These are phyloP conservation scores for Centropristis striata DNA, from an alignment of 2,113 vertebrate genomes.

Conservation along the genomic window DNA sequence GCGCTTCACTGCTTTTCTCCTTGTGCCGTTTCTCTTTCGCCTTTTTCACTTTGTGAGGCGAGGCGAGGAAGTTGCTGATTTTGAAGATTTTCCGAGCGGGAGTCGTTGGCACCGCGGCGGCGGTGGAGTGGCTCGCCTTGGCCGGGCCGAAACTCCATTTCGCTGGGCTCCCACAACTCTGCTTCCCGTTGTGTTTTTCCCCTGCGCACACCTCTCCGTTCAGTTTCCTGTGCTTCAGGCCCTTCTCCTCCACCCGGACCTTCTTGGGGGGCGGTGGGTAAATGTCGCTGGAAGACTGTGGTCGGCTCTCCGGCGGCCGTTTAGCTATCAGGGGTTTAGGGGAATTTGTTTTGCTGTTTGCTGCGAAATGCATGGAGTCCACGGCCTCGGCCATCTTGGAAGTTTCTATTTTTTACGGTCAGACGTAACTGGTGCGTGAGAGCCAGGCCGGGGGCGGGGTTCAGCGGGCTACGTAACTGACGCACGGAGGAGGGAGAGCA, in stretches of 20 bases:
- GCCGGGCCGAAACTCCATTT: conserved; percentile 90
- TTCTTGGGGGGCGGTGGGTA: conserved; percentile 87
- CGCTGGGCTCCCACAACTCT: conserved; percentile 87
- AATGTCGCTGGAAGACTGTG: conserved; percentile 83
- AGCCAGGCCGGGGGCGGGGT: conserved; percentile 66
- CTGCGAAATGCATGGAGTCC: conserved; percentile 84
- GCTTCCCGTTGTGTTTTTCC: conserved; percentile 86
- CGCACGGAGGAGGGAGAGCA: conserved; percentile 23
- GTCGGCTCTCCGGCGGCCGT: conserved; percentile 80
- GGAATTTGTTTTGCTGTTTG: conserved; percentile 83
- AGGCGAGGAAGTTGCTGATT: conserved; percentile 87
- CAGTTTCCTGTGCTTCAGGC: conserved; percentile 88
- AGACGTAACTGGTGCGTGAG: conserved; percentile 87
- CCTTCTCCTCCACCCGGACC: conserved; percentile 87
- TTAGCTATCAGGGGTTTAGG: conserved; percentile 82
- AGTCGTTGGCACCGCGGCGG: conserved; percentile 54
- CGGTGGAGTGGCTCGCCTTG: conserved; percentile 81
- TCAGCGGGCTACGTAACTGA: conserved; percentile 9
- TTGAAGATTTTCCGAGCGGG: conserved; percentile 82
- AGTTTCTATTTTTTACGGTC: conserved; percentile 95
- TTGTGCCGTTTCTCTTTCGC: conserved; percentile 90
- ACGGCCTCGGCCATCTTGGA: conserved; percentile 94
- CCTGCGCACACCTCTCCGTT: conserved; percentile 89
- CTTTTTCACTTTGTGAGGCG: conserved; percentile 85
- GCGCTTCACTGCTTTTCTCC: conserved; percentile 84